Evolutionary conservation across 2,888 invertebrate species (phyloP), one percentile per base, ranked within the genome.

Genomic region (Leucophenga montana): DNA sequence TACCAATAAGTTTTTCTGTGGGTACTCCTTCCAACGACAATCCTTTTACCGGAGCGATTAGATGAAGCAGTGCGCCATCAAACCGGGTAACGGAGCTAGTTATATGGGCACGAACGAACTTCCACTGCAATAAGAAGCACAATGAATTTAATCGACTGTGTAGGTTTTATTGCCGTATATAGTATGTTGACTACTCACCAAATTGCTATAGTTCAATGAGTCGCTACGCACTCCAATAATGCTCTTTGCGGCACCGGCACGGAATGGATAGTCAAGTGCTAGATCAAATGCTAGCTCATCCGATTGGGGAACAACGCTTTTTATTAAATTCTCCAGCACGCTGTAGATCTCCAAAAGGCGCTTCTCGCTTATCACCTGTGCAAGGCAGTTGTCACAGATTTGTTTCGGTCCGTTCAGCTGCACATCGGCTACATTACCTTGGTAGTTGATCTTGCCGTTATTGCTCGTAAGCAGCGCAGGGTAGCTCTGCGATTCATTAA

Each of bases 221-320:
- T 91, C 90, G 14, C 92, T 92, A 31, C 92, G 90, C 0, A 95
- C 90, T 54, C 91, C 91, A 79, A 97, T 89, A 74, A 94, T 90
- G 66, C 92, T 92, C 85, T 95, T 96, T 56, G 93, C 91, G 0
- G 96, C 94, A 1, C 92, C 93, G 0, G 94, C 90, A 73, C 96
- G 91, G 90, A 94, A 94, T 0, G 95, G 95, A 88, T 94, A 93
- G 0, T 91, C 87, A 14, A 92, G 82, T 0, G 94, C 91, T 48
- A 92, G 90, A 13, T 89, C 82, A 88, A 94, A 93, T 0, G 94
- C 93, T n/a, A 88, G 88, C n/a, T 90, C 89, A 11, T 92, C 90
- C 68, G 92, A 90, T 70, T 86, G 85, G 0, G 86, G 82, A 0
- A 77, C 71, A 59, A 85, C 73, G 18, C 74, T 77, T 46, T 80